A percentile compares a stretch with the other conserved stretches of the same genome.
phyloP scores from a whole-genome alignment of 2,113 vertebrate species.

The Mastomys coucha region DNA sequence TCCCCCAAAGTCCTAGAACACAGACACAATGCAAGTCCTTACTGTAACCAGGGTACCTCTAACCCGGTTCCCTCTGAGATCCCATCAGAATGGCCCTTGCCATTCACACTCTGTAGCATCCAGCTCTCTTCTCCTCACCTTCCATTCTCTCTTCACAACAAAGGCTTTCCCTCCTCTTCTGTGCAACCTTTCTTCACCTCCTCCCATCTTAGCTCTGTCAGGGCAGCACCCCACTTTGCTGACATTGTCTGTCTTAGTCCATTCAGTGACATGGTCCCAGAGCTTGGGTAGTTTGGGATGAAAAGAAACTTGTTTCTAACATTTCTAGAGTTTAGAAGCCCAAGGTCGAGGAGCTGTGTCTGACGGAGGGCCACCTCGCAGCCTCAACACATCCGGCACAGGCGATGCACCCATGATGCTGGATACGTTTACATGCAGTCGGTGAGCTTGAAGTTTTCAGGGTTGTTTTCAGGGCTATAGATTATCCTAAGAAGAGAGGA shows the following conservation, averaged over 20 bases:
- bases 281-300: not conserved
- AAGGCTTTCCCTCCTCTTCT: not conserved
- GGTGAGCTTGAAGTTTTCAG: not conserved
- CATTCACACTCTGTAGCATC: not conserved
- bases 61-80: not conserved
- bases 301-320: not conserved
- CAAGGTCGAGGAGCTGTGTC: not conserved
- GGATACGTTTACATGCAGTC: not conserved
- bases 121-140: not conserved
- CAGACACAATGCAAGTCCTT: too few species aligned
- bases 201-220: not conserved
- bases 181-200: not conserved
- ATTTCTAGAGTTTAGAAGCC: not conserved
- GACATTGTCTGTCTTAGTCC: not conserved
- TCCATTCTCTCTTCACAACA: not conserved
- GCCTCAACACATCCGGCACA: not conserved
- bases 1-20: not conserved
- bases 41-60: too few species aligned
- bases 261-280: not conserved
- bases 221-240: not conserved
- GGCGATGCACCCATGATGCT: accelerated
- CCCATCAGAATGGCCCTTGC: not conserved
- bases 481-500: not conserved
- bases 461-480: not conserved
- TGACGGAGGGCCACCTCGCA: too few species aligned